Evolutionary conservation across 2,888 invertebrate genomes (phyloP).

Genomic region (Orthosia gothica): DNA sequence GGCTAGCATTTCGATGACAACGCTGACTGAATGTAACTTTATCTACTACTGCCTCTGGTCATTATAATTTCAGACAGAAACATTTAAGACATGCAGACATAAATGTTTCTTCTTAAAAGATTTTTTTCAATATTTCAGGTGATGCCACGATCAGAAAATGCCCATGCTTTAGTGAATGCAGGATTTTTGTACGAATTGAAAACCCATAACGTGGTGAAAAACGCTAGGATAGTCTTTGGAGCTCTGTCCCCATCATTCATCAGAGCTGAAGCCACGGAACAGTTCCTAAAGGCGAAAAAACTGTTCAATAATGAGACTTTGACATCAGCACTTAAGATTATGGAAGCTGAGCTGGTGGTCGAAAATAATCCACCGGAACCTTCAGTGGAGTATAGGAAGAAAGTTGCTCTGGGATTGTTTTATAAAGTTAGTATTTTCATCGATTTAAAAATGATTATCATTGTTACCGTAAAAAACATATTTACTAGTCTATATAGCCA

Average conservation of each 20-base stretch:
- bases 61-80: not conserved
- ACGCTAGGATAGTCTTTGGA: constrained; percentile 91
- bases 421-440: constrained; percentile 15
- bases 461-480: not conserved
- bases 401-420: constrained; percentile 23
- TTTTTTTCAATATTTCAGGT: constrained; percentile 88
- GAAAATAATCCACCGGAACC: constrained; percentile 88
- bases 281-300: constrained; percentile 83
- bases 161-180: constrained; percentile 94
- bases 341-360: constrained; percentile 75
- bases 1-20: too few relatives aligned
- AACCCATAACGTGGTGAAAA: constrained; percentile 67
- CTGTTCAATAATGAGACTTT: constrained; percentile 83
- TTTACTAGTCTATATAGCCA: not conserved
- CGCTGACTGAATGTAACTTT: too few relatives aligned
- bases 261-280: constrained; percentile 90
- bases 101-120: not conserved
- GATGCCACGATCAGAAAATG: constrained; percentile 94
- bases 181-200: constrained; percentile 91
- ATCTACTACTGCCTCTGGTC: too few relatives aligned
- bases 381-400: constrained; percentile 86
- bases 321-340: constrained; percentile 75
- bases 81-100: not conserved
- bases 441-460: not conserved
- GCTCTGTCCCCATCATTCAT: constrained; percentile 86